Evolutionary conservation across 1,140 invertebrate species (phyloP).

Genomic region (Drosophila grimshawi): DNA sequence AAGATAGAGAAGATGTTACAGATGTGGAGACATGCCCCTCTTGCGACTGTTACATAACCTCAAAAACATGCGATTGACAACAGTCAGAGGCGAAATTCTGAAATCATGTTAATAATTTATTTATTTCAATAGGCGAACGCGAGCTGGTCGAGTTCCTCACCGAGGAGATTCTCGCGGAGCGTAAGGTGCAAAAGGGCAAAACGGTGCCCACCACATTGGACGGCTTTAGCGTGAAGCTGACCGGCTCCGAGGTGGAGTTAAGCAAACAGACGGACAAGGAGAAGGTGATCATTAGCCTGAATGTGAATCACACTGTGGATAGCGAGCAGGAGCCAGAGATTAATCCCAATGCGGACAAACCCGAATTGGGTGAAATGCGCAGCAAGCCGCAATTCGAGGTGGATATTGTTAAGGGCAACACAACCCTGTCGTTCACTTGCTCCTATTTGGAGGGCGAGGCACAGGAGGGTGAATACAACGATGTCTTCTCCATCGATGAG

Average conservation of each 20-base stretch:
- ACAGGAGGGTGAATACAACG: conserved; percentile 90
- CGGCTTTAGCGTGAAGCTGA: conserved; percentile 90
- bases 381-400: conserved; percentile 95
- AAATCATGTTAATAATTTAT: conserved; percentile 9
- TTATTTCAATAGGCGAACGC: conserved; percentile 88
- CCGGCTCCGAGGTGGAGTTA: conserved; percentile 92
- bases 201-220: conserved; percentile 90
- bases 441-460: conserved; percentile 89
- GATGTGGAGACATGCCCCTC: not conserved
- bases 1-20: not conserved
- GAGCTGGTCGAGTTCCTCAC: conserved; percentile 94
- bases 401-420: conserved; percentile 90
- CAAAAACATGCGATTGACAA: conserved; percentile 51
- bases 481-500: conserved; percentile 95
- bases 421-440: conserved; percentile 92
- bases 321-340: conserved; percentile 89
- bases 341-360: conserved; percentile 87
- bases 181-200: conserved; percentile 91
- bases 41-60: conserved; percentile 71
- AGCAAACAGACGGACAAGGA: conserved; percentile 90
- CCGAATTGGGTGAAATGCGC: conserved; percentile 91
- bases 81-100: conserved; percentile 11
- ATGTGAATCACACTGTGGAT: conserved; percentile 96
- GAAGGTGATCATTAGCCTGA: conserved; percentile 91
- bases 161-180: conserved; percentile 95